A percentile compares a stretch with the other conserved stretches of the same genome.
phyloP scores from a whole-genome alignment of 2,113 vertebrate genomes.

The Sterrhoptilus dennistouni region DNA sequence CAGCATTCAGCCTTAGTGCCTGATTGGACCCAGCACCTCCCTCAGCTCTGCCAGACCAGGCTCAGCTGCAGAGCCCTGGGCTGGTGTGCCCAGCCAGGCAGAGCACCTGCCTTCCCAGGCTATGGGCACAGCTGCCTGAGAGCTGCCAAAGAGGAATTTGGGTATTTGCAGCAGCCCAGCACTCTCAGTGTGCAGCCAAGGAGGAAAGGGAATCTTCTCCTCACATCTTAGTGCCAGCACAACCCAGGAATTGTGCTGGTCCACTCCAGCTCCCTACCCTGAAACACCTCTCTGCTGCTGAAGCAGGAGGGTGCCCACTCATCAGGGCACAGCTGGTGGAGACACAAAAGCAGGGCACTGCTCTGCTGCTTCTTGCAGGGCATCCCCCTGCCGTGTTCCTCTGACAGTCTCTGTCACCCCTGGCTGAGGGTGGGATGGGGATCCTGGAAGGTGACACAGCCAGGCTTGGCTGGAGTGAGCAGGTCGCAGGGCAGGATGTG shows the following conservation, averaged over 20 bases:
- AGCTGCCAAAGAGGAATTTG: neutral
- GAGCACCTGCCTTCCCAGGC: neutral
- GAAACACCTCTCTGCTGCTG: neutral
- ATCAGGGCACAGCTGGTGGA: neutral
- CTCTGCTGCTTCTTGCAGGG: neutral
- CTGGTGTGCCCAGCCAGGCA: neutral
- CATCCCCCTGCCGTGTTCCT: neutral
- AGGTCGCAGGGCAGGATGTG: neutral
- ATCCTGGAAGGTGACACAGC: neutral
- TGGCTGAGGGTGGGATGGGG: fast-evolving
- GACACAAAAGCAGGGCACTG: neutral
- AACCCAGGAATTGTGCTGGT: fast-evolving
- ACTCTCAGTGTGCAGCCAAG: neutral
- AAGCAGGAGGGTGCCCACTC: neutral
- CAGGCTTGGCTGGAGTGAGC: neutral
- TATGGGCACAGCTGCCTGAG: neutral
- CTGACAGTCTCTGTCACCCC: neutral
- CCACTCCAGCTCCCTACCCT: neutral
- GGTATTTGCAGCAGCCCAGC: neutral
- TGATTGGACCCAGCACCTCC: fast-evolving
- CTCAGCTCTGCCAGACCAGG: neutral
- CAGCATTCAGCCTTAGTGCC: neutral
- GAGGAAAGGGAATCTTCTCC: neutral
- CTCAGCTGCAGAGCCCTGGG: neutral
- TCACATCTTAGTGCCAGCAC: neutral